A percentile compares a stretch with the other conserved stretches of the same genome.
Conservation (phyloP, 2,113 vertebrate species). For the Aspiorhynchus laticeps region DNA sequence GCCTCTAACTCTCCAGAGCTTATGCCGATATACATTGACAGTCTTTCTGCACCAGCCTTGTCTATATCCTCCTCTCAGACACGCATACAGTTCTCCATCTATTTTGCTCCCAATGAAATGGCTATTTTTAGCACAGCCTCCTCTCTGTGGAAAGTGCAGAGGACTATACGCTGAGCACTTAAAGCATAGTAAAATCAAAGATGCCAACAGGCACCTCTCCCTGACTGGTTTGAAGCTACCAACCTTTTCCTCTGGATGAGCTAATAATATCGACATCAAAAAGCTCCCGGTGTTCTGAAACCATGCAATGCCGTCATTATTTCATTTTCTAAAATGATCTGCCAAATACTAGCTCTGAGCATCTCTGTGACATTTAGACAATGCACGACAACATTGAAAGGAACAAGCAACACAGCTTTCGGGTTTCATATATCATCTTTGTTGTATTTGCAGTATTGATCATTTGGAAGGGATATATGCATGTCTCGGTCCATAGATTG, state of each 20-base stretch:
- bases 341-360: slow-evolving; percentile 30
- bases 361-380: slow-evolving; percentile 43
- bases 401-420: slow-evolving; percentile 38
- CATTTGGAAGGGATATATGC: slow-evolving; percentile 73
- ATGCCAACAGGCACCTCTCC: slow-evolving; percentile 67
- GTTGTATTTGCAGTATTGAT: slow-evolving; percentile 73
- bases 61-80: slow-evolving; percentile 13
- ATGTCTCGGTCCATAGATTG: slow-evolving; percentile 72
- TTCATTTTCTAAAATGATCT: slow-evolving; percentile 62
- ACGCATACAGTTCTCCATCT: slow-evolving; percentile 46
- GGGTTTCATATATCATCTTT: slow-evolving; percentile 72
- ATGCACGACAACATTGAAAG: slow-evolving; percentile 12
- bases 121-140: slow-evolving; percentile 71
- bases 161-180: slow-evolving; percentile 64
- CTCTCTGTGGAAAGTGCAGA: slow-evolving; percentile 64
- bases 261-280: slow-evolving; percentile 72
- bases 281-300: slow-evolving; percentile 62
- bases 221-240: slow-evolving; percentile 61
- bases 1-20: slow-evolving; percentile 19
- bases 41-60: slow-evolving; percentile 34
- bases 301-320: slow-evolving; percentile 46
- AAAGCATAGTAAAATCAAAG: slow-evolving; percentile 62
- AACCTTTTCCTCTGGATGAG: slow-evolving; percentile 52
- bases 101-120: slow-evolving; percentile 61
- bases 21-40: slow-evolving; percentile 19